A percentile compares a stretch with the other conserved stretches of the same genome.
These are phyloP conservation scores for Sylvietta virens DNA, from an alignment of 2,113 vertebrate genomes.

Conservation along the genomic window DNA sequence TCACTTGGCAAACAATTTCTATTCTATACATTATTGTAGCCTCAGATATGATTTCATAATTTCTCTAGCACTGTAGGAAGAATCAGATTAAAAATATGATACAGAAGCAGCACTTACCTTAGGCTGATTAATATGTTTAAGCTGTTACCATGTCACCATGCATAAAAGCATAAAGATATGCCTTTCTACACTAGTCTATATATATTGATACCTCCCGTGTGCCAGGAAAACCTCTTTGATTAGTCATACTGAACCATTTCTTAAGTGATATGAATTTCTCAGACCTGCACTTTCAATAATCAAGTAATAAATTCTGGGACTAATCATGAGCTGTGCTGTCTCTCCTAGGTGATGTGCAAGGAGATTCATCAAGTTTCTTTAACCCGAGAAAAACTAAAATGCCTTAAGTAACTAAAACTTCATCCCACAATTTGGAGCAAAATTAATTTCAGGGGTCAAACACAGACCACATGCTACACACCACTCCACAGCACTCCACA, in stretches of 20 bases:
- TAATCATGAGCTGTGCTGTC: conserved; percentile 27
- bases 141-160: conserved; percentile 28
- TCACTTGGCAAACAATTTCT: conserved; percentile 62
- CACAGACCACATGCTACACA: not conserved
- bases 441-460: not conserved
- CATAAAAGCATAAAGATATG: conserved; percentile 64
- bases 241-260: conserved; percentile 63
- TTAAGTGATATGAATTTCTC: conserved; percentile 63
- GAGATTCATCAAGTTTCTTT: conserved; percentile 10
- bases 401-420: not conserved
- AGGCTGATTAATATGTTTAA: conserved; percentile 69
- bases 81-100: conserved; percentile 63
- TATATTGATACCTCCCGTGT: conserved; percentile 60
- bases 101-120: conserved; percentile 60
- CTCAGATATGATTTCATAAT: conserved; percentile 55
- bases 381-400: not conserved
- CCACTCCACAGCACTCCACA: not conserved
- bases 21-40: conserved; percentile 44
- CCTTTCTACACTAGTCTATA: conserved; percentile 46
- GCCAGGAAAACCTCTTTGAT: conserved; percentile 73
- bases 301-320: conserved; percentile 66
- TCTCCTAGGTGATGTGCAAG: not conserved
- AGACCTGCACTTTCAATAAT: conserved; percentile 63
- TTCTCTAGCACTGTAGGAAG: conserved; percentile 60
- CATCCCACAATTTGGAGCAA: not conserved